Percentiles rank a stretch among this genome's conserved stretches.
These are phyloP conservation scores for Volucella bombylans DNA, from an alignment of 2,888 invertebrate genomes.

Conservation along the genomic window DNA sequence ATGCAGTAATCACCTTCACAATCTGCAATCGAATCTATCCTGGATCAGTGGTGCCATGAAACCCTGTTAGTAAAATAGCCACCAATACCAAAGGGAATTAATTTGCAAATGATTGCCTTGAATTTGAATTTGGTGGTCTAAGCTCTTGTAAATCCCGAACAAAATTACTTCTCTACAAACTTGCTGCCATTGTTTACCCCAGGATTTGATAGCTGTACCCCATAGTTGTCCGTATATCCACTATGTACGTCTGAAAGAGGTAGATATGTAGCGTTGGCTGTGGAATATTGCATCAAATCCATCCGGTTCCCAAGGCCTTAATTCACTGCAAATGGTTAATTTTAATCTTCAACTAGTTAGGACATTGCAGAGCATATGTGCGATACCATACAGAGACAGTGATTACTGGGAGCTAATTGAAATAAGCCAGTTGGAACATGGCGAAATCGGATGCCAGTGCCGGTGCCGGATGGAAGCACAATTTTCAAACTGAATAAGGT, in stretches of 20 bases:
- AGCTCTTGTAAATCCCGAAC: constrained; percentile 40
- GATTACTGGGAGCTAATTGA: constrained; percentile 65
- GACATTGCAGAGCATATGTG: constrained; percentile 8
- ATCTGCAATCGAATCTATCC: constrained; percentile 29
- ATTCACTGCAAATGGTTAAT: constrained; percentile 55
- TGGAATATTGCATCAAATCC: constrained; percentile 42
- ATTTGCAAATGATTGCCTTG: constrained; percentile 59
- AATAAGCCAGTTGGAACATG: constrained; percentile 59
- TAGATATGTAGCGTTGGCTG: constrained; percentile 24
- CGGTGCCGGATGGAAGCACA: constrained; percentile 24
- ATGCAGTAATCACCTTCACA: constrained; percentile 44
- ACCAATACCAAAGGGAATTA: constrained; percentile 61
- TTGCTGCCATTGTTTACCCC: constrained; percentile 38
- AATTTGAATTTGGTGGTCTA: constrained; percentile 41
- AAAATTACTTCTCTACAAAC: neutral
- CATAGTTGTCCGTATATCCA: constrained; percentile 27
- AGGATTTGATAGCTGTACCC: constrained; percentile 19
- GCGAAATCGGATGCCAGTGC: constrained; percentile 23
- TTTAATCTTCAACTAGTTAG: constrained; percentile 50
- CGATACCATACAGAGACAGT: constrained; percentile 15
- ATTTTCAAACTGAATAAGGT: constrained; percentile 48
- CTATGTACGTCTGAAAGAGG: constrained; percentile 4
- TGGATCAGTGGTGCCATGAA: constrained; percentile 2
- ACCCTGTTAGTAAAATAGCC: constrained; percentile 21
- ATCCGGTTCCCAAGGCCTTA: constrained; percentile 34